Percentiles rank a stretch among this genome's conserved stretches.
phyloP scores from a whole-genome alignment of 1,140 invertebrate species.

The Brachionus sp. region DNA sequence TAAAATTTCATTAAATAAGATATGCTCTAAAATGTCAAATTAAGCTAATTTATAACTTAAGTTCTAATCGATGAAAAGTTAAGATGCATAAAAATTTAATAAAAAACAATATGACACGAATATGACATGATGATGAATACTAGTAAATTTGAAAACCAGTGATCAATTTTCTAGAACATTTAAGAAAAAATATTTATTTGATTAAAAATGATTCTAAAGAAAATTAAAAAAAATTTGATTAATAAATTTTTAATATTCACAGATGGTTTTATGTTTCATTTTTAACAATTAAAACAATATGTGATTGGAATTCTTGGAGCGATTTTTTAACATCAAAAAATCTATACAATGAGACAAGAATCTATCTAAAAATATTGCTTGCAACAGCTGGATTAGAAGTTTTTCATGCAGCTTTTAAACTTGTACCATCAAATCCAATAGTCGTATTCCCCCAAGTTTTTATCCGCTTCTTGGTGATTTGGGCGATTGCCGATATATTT shows the following conservation, averaged over 20 bases:
- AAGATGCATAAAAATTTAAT: too few relatives aligned
- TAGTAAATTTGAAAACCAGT: too few relatives aligned
- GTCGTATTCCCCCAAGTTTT: conserved; percentile 82
- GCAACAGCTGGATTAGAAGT: conserved; percentile 83
- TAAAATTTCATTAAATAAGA: too few relatives aligned
- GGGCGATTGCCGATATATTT: conserved; percentile 70
- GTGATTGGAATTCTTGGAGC: neutral
- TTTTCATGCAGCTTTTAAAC: conserved; percentile 72
- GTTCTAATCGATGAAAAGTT: too few relatives aligned
- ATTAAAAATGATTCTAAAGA: too few relatives aligned
- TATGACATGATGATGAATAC: too few relatives aligned
- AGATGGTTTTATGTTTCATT: conserved; percentile 14
- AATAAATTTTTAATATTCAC: neutral
- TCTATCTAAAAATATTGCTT: conserved; percentile 61
- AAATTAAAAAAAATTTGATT: neutral
- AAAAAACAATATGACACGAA: too few relatives aligned
- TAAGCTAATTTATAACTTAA: too few relatives aligned
- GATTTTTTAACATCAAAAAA: conserved; percentile 3
- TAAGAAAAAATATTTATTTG: too few relatives aligned
- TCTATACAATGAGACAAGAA: neutral
- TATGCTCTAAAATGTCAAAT: too few relatives aligned
- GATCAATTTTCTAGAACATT: too few relatives aligned
- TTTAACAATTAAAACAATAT: neutral
- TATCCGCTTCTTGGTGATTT: conserved; percentile 81
- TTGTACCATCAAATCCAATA: conserved; percentile 76